Base-by-base conservation (phyloP, 2,113 vertebrate species). In the Gopherus evgoodei region DNA sequence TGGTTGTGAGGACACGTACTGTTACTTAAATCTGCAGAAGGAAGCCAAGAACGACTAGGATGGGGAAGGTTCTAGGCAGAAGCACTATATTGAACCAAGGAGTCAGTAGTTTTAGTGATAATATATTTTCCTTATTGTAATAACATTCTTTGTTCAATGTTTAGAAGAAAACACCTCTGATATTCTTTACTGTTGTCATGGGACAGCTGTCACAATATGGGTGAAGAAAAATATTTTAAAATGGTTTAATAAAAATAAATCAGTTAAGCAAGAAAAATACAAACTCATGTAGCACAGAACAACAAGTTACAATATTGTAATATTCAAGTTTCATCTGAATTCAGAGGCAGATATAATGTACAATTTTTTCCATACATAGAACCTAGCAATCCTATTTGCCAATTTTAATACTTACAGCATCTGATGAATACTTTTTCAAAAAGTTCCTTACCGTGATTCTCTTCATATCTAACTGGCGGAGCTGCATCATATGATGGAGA, bases 401-500 rank as follows among this genome's bases (percentile, higher is more conserved):
- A 88, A 92, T 52, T 89, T 53, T 84, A 94, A 38, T 22, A 85
- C 62, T 24, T 78, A 89, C 3, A 31, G 90, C 62, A 59, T 90
- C 75, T 88, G 72, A 93, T 0, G 1, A 96, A 95, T 96, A 88
- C 47, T 81, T 47, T 42, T 11, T 4, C 4, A 17, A 22, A 6
- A 86, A 47, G 38, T 79, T 52, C 38, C 99, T 99, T 98, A 99
- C 99, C 94, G 99, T 99, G 98, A 99, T 98, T 96, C 99, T 99
- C 98, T 99, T 99, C 99, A 99, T 99, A 97, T 99, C 99, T 97
- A 99, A 99, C 98, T 99, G 99, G 98, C 98, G 99, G 92, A 99
- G 99, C 97, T 99, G 99, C 98, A 99, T 98, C 99, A 99, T 99
- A 98, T 99, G 99, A 98, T 99, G 99, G 94, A 99, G 99, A 98